Percentiles rank a stretch among this genome's conserved stretches.
phyloP scores from a whole-genome alignment of 1,140 invertebrate genomes.

The Lepidurus apus region DNA sequence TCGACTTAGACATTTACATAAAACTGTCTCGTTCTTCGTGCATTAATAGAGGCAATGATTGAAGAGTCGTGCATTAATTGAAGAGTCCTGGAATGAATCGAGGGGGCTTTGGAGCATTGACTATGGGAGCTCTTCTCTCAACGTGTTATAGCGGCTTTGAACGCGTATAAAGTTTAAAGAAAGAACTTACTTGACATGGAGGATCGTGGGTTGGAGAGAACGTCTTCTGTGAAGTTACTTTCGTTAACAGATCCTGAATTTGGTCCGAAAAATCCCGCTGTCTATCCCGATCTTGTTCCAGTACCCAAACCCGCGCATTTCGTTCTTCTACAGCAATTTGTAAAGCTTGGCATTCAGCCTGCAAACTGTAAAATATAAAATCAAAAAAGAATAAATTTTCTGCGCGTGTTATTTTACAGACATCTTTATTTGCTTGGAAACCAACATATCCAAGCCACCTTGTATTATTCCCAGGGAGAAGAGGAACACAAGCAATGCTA shows the following conservation, averaged over 20 bases:
- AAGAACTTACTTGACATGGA: too few species aligned
- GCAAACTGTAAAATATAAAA: background rate
- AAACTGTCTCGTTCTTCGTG: too few species aligned
- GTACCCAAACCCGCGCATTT: background rate
- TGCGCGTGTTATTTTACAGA: too few species aligned
- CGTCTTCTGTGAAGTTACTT: background rate
- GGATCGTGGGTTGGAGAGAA: background rate
- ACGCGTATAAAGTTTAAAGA: background rate
- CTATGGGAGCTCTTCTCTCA: background rate
- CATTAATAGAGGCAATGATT: too few species aligned
- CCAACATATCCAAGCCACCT: too few species aligned
- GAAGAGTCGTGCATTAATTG: too few species aligned
- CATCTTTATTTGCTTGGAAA: too few species aligned
- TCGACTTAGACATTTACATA: background rate
- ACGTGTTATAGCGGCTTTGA: background rate
- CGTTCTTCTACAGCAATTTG: background rate
- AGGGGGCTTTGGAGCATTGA: too few species aligned
- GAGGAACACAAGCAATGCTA: too few species aligned
- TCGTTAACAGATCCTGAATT: background rate
- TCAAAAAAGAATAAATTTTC: background rate
- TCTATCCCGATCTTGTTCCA: background rate
- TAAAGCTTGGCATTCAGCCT: background rate
- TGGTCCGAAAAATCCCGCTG: background rate
- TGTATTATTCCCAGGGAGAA: too few species aligned
- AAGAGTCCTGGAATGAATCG: too few species aligned